Evolutionary conservation across 2,888 invertebrate genomes (phyloP).

Genomic region (Xanthorhoe spadicearia): DNA sequence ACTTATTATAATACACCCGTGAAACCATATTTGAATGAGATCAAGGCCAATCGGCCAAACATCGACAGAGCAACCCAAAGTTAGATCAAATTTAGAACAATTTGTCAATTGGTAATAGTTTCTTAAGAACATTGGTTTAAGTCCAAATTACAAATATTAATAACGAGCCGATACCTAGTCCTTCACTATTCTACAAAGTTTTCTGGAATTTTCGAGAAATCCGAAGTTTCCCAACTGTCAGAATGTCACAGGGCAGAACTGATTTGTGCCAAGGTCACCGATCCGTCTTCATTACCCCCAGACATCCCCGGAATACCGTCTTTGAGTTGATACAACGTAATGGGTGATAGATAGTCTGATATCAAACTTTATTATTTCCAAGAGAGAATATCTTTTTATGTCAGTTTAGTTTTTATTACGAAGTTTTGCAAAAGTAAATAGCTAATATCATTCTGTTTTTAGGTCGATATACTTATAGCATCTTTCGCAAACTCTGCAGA

Average conservation of each 20-base stretch:
- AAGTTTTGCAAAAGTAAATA: not conserved
- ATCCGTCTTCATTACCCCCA: slow-evolving; percentile 44
- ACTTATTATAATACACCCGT: too few relatives aligned
- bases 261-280: slow-evolving; percentile 41
- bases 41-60: not conserved
- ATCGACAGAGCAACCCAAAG: too few relatives aligned
- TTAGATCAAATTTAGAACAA: not conserved
- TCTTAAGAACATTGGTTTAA: not conserved
- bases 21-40: not conserved
- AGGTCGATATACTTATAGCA: slow-evolving; percentile 74
- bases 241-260: slow-evolving; percentile 26
- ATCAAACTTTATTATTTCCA: slow-evolving; percentile 24
- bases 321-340: slow-evolving; percentile 37
- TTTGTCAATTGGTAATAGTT: not conserved
- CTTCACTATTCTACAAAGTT: not conserved
- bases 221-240: slow-evolving; percentile 7
- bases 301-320: slow-evolving; percentile 29
- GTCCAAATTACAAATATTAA: not conserved
- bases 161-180: not conserved
- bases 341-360: slow-evolving; percentile 40
- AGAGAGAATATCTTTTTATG: not conserved
- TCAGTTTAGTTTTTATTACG: not conserved
- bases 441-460: slow-evolving; percentile 29
- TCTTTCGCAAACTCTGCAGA: slow-evolving; percentile 60
- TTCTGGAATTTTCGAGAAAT: slow-evolving; percentile 13